Conservation (phyloP, 2,113 vertebrate genomes). For the Oreocharis arfaki region DNA sequence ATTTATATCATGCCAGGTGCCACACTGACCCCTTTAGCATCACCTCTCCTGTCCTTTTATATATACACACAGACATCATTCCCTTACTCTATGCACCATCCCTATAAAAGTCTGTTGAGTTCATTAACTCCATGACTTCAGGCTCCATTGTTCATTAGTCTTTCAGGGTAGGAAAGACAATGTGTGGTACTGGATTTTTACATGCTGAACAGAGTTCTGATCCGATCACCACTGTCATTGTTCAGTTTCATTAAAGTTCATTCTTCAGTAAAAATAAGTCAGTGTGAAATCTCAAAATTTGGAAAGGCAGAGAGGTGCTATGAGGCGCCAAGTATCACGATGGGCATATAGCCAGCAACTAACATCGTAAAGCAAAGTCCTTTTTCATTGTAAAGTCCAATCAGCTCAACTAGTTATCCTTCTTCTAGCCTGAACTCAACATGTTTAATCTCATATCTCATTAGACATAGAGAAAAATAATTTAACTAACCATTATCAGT, state of each 20-base stretch:
- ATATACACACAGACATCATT: neutral
- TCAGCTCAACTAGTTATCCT: neutral
- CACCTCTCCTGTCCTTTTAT: neutral
- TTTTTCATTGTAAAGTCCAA: neutral
- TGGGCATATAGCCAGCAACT: neutral
- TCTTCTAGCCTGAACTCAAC: conserved; percentile 10
- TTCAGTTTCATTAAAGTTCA: neutral
- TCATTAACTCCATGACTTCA: neutral
- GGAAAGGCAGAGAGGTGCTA: neutral
- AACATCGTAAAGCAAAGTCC: neutral
- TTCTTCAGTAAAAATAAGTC: neutral
- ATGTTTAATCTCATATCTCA: conserved; percentile 54
- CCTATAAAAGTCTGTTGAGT: neutral
- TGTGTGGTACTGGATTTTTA: neutral
- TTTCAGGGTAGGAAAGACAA: neutral
- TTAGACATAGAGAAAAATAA: conserved; percentile 55
- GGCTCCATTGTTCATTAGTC: neutral
- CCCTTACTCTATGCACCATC: neutral
- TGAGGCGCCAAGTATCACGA: neutral
- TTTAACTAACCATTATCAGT: conserved; percentile 45
- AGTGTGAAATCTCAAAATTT: neutral
- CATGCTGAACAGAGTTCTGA: neutral
- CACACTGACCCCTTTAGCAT: no score
- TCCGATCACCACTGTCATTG: neutral
- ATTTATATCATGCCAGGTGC: neutral